Evolutionary conservation across 1,140 invertebrate genomes (phyloP).

Genomic region (Bombus affinis): DNA sequence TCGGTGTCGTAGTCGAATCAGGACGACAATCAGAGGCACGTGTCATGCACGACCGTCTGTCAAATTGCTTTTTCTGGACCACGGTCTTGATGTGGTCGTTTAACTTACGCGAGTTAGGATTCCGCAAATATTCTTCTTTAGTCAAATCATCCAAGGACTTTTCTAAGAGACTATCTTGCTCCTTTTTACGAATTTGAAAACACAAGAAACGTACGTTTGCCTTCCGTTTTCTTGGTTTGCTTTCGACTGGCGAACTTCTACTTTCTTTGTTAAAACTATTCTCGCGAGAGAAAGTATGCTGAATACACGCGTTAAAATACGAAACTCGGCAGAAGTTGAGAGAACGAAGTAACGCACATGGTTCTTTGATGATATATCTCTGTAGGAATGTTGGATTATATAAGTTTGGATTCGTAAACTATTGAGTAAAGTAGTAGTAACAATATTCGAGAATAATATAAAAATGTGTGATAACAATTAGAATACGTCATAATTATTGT

Average conservation of each 20-base stretch:
- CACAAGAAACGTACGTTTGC: not conserved
- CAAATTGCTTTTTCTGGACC: not conserved
- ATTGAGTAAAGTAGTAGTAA: too few relatives aligned
- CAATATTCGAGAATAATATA: not conserved
- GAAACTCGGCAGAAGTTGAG: not conserved
- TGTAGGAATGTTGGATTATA: not conserved
- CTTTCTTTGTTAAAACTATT: constrained; percentile 3
- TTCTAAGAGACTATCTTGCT: not conserved
- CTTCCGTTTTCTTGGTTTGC: not conserved
- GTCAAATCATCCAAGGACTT: not conserved
- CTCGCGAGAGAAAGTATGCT: not conserved
- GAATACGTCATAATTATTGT: not conserved
- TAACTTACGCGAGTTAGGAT: not conserved
- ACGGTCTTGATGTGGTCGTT: not conserved
- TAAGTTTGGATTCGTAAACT: not conserved
- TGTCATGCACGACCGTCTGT: not conserved
- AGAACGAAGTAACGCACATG: not conserved
- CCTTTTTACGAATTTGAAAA: not conserved
- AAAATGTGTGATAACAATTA: not conserved
- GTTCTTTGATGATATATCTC: not conserved
- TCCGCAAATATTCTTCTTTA: not conserved
- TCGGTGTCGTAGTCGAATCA: not conserved
- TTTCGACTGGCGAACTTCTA: not conserved
- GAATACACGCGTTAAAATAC: not conserved
- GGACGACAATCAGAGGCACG: not conserved